These are phyloP conservation scores for Diceros bicornis DNA, from an alignment of 2,797 vertebrate genomes.

Conservation along the genomic window DNA sequence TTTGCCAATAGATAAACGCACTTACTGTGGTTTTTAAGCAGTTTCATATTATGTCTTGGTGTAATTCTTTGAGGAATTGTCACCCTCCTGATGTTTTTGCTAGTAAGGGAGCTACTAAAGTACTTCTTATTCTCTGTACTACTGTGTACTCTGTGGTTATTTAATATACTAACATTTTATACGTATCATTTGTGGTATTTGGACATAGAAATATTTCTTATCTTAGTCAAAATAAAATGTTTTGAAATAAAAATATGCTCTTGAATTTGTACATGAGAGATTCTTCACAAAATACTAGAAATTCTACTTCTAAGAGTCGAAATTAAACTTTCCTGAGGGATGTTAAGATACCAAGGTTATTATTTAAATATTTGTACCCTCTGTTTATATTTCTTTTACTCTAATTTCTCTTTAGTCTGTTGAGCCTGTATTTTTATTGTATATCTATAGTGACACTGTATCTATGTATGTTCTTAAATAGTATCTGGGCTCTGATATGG, in stretches of 20 bases:
- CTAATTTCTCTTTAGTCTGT: neutral
- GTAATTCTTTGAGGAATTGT: neutral
- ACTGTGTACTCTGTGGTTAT: neutral
- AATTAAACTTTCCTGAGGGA: neutral
- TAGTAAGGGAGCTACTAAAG: neutral
- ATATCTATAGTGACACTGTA: neutral
- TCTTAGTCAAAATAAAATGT: neutral
- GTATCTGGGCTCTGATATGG: slow-evolving; percentile 99
- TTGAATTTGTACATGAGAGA: neutral
- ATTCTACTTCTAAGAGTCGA: neutral
- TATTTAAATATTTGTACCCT: too few species aligned
- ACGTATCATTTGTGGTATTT: neutral
- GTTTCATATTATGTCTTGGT: neutral
- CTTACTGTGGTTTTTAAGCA: neutral
- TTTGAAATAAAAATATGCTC: neutral
- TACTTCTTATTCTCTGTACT: neutral
- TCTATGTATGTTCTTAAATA: slow-evolving; percentile 76
- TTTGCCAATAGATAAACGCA: neutral
- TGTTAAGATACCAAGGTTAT: neutral
- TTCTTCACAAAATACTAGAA: neutral
- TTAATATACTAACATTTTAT: neutral
- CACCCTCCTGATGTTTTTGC: neutral
- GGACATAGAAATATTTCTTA: neutral
- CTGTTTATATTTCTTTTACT: neutral
- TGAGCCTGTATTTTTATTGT: neutral